These are phyloP conservation scores for Hypena proboscidalis DNA, from an alignment of 2,888 invertebrate species.

Conservation along the genomic window DNA sequence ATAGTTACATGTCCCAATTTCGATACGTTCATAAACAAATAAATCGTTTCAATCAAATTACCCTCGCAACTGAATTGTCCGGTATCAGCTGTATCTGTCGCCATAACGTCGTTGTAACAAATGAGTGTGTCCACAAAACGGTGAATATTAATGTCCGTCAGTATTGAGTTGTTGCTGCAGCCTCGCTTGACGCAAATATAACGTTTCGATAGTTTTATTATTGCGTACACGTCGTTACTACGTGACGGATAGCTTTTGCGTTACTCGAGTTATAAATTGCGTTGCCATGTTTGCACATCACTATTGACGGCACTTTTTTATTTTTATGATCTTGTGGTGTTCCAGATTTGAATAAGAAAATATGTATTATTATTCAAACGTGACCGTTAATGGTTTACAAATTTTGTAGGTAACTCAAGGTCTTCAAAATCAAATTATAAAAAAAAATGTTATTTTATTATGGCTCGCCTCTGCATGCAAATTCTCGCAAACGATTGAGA, in stretches of 20 bases:
- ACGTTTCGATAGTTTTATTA: constrained; percentile 26
- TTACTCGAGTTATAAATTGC: constrained; percentile 8
- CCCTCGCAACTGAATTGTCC: background rate
- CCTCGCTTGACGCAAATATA: constrained; percentile 18
- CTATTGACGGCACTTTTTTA: constrained; percentile 12
- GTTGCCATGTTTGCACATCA: constrained; percentile 5
- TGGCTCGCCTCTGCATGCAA: too few relatives aligned
- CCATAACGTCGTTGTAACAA: constrained; percentile 19
- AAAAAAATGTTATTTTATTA: too few relatives aligned
- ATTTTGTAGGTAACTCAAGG: too few relatives aligned
- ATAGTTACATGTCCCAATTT: background rate
- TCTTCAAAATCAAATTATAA: too few relatives aligned
- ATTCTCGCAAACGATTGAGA: too few relatives aligned
- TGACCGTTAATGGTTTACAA: too few relatives aligned
- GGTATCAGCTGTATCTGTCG: constrained; percentile 17
- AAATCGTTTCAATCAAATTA: background rate
- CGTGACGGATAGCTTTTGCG: constrained; percentile 11
- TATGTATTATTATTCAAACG: too few relatives aligned
- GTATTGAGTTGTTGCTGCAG: constrained; percentile 26
- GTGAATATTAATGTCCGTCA: constrained; percentile 34
- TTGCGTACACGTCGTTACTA: constrained; percentile 9
- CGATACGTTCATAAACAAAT: background rate
- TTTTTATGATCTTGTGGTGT: background rate
- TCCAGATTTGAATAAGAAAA: background rate
- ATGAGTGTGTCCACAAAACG: constrained; percentile 21